A percentile compares a stretch with the other conserved stretches of the same genome.
These are phyloP conservation scores for Amphipoea lucens DNA, from an alignment of 2,888 invertebrate species.

Conservation along the genomic window DNA sequence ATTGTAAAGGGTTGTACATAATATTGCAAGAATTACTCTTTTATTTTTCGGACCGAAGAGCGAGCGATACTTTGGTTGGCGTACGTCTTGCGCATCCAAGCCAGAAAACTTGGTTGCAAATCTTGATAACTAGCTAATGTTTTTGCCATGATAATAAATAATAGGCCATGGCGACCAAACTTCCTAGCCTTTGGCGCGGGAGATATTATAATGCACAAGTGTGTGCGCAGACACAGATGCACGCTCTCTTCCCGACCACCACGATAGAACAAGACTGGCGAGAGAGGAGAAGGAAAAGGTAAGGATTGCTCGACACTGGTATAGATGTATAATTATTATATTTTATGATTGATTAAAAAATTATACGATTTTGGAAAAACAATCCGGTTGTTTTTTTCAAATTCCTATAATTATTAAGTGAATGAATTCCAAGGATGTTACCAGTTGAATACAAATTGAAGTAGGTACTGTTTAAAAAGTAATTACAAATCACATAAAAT, in stretches of 20 bases:
- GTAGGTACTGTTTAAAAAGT: not conserved
- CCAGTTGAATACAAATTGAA: not conserved
- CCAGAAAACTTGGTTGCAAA: not conserved
- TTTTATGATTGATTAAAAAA: not conserved
- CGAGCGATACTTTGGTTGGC: not conserved
- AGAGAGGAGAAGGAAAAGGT: not conserved
- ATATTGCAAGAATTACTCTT: not conserved
- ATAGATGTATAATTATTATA: not conserved
- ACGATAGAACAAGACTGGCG: not conserved
- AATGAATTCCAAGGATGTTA: not conserved
- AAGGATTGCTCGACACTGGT: not conserved
- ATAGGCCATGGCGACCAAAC: no score
- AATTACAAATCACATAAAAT: not conserved
- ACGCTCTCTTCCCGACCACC: no score
- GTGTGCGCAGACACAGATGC: no score
- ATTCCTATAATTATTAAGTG: not conserved
- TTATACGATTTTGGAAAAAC: no score
- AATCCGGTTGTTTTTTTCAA: no score
- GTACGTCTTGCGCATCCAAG: not conserved
- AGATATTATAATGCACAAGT: no score
- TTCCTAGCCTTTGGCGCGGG: no score
- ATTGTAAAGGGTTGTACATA: slow-evolving; percentile 33
- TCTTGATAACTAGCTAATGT: not conserved
- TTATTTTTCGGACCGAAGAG: not conserved
- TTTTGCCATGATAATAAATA: no score